Conservation (phyloP, 2,797 vertebrate genomes). For the Acridotheres tristis region DNA sequence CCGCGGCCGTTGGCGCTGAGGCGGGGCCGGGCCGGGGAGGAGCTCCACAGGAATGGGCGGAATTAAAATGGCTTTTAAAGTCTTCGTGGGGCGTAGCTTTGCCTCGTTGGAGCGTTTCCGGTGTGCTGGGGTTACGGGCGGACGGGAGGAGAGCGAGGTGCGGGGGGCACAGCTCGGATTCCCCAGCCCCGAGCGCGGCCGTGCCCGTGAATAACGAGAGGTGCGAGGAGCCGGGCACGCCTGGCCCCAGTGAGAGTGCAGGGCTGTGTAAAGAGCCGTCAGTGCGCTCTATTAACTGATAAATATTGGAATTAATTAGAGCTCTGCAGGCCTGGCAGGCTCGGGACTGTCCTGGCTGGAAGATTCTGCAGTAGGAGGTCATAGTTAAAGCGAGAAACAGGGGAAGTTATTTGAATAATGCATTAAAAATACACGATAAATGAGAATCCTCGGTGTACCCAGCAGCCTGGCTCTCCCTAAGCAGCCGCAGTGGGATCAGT, state of each 20-base stretch:
- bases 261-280: accelerated
- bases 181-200: background rate
- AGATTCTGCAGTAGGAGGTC: too few relatives aligned
- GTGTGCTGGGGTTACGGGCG: accelerated
- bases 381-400: background rate
- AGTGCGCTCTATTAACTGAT: accelerated
- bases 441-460: accelerated
- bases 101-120: accelerated
- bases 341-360: background rate
- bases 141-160: too few relatives aligned
- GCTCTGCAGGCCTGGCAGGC: too few relatives aligned
- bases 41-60: too few relatives aligned
- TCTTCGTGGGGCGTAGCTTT: accelerated
- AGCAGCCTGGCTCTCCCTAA: background rate
- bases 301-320: accelerated
- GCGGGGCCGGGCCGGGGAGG: too few relatives aligned
- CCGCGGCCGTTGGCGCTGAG: background rate
- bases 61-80: too few relatives aligned
- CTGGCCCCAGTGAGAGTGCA: background rate
- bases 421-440: accelerated
- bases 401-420: too few relatives aligned
- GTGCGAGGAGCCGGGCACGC: background rate
- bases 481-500: background rate
- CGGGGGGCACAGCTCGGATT: background rate
- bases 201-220: background rate